Conservation (phyloP, 2,113 vertebrate genomes). For the Melanocharis versteri region DNA sequence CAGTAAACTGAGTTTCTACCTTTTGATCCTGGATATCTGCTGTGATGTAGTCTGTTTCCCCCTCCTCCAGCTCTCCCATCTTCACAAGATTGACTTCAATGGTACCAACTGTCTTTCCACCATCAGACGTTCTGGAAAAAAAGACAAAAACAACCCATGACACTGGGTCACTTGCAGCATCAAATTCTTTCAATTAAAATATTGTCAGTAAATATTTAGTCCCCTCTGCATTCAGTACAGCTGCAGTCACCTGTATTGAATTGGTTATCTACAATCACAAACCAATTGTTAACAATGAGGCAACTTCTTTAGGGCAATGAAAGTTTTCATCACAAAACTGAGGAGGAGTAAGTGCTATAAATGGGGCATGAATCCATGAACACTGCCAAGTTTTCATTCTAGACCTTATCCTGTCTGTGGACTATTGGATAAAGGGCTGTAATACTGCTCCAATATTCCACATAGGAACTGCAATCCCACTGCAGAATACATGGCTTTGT, state of each 20-base stretch:
- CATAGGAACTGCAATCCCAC: background rate
- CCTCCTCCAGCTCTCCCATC: slow-evolving; percentile 94
- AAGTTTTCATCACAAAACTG: background rate
- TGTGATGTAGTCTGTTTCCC: slow-evolving; percentile 81
- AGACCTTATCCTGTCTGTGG: background rate
- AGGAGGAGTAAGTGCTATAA: background rate
- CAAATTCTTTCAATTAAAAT: background rate
- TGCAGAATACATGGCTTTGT: too few species aligned
- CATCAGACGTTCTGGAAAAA: slow-evolving; percentile 86
- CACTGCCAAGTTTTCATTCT: background rate
- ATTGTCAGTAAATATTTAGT: background rate
- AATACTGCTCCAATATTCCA: background rate
- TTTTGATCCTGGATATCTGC: slow-evolving; percentile 82
- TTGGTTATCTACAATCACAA: background rate
- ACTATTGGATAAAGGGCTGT: background rate
- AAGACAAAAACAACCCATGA: background rate
- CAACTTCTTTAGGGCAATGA: background rate
- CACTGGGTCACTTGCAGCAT: background rate
- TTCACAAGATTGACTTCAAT: slow-evolving; percentile 90
- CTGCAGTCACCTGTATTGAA: background rate
- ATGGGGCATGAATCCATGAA: background rate
- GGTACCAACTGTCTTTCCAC: slow-evolving; percentile 85
- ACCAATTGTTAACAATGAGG: background rate
- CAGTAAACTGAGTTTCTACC: slow-evolving; percentile 62
- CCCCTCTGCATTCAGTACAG: background rate